These are phyloP conservation scores for Bucco capensis DNA, from an alignment of 2,113 vertebrate species.

Conservation along the genomic window DNA sequence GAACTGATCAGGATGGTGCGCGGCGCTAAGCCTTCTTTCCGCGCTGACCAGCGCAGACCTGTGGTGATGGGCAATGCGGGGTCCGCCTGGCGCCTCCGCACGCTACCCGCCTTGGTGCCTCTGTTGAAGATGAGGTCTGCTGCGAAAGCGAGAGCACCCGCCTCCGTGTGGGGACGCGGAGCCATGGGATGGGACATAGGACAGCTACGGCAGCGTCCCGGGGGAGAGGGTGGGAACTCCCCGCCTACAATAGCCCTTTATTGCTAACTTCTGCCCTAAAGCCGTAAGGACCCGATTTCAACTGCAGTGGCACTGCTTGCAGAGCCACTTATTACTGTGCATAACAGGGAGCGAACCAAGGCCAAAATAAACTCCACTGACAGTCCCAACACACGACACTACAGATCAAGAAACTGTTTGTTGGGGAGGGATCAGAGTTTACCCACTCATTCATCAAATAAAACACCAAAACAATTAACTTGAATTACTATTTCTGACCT, in stretches of 20 bases:
- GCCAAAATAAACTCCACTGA: background rate
- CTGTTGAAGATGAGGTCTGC: fast-evolving
- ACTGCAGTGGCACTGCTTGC: fast-evolving
- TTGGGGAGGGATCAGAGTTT: background rate
- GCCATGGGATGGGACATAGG: background rate
- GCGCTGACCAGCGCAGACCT: background rate
- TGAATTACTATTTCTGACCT: background rate
- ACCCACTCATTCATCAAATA: background rate
- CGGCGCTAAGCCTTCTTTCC: background rate
- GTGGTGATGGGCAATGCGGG: background rate
- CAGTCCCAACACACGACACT: background rate
- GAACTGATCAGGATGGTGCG: background rate
- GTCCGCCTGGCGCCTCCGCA: too few species aligned
- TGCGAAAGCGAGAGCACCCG: too few species aligned
- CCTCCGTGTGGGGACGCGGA: background rate
- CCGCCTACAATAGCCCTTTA: fast-evolving
- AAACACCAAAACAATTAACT: background rate
- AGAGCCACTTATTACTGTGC: background rate
- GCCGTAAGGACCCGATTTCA: background rate
- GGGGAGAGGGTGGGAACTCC: background rate
- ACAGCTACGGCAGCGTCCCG: background rate
- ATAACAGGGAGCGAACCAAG: background rate
- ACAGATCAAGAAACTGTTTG: background rate
- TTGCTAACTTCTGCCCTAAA: background rate
- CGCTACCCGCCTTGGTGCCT: background rate